Base-by-base conservation (phyloP, 2,113 vertebrate genomes). In the Hippocampus guttulatus region DNA sequence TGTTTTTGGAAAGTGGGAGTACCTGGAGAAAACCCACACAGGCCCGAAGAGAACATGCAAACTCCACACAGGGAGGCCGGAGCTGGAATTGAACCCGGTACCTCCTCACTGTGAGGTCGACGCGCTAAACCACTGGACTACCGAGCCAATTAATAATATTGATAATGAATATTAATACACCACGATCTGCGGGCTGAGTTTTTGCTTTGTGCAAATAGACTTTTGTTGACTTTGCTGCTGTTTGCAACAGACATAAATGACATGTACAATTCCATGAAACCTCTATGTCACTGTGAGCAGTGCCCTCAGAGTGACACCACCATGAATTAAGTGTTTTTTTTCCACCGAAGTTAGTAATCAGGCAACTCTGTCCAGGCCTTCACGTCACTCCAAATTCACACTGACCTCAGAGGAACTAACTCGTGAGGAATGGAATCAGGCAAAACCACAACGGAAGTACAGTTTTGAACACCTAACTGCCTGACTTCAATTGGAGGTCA, bases 301-400 rank as follows among this genome's bases (percentile, higher is more conserved):
- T 47, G 72, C 75, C 74, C 67, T 75, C 49, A 60, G 58, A 65
- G 51, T 30, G 70, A 84, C 68, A 73, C 75, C 70, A 77, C 76
- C 77, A 68, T 78, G 78, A 69, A 71, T 68, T 21, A 85, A 84
- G 73, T 70, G 40, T n/a, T 38, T 85, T 38, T 85, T 86, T 87
- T 84, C 85, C 81, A 84, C 76, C 27, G 64, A 75, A 68, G 61
- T 51, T 68, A 71, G 23, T 75, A 30, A 77, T 70, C 30, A 27
- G 14, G 69, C 68, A 74, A 75, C 65, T 78, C 49, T 69, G 75
- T 75, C 71, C 63, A 64, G 69, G 70, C 52, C 68, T 74, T 23
- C 25, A 73, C 62, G 30, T 64, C 40, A 25, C 45, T 73, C 43
- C 66, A 80, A 72, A 12, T 69, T 84, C 49, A 74, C 30, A 38